Evolutionary conservation across 2,888 invertebrate genomes (phyloP), one percentile per base, ranked within the genome.

Genomic region (Eustalomyia histrio): DNA sequence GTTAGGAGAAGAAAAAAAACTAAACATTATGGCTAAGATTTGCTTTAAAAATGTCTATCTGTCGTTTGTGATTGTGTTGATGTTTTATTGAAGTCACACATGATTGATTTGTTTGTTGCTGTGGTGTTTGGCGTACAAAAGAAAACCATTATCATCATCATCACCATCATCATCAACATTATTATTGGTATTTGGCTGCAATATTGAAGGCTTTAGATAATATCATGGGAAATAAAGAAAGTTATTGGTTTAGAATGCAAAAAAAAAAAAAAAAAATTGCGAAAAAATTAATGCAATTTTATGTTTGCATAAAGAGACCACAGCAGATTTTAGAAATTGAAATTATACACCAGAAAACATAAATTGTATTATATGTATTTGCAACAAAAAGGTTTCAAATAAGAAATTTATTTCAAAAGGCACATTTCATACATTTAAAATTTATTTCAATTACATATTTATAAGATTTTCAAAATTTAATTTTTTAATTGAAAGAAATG

Each of bases 181-280:
- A 39, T 61, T 72, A 61, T 29, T 73, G 61, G 61, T 50, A 67
- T 72, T 43, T 43, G 60, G 16, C n/a, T 16, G 68, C 76, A 18
- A 50, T 50, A 69, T 39, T 29, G 18, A 29, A 64, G 55, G 75
- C 64, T 71, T 80, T 80, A 80, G 76, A 80, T 76, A 72, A 80
- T 68, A 76, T 72, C 76, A 76, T 80, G 80, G 80, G 80, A 80
- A 80, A 76, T 57, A 29, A 72, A 76, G 80, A 80, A 76, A 80
- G 80, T 76, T 76, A 76, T 80, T 76, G 72, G 33, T 52, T 80
- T 63, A 80, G 67, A 75, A 75, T 67, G 60, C 52, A 29, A 60
- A 43, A 60, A 14, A 57, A 73, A 8, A 12, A 0, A 7, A 24
- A 14, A 10, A 24, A 4, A n/a, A n/a, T n/a, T n/a, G n/a, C n/a